Evolutionary conservation across 2,888 invertebrate species (phyloP).

Genomic region (Macropis europaea): DNA sequence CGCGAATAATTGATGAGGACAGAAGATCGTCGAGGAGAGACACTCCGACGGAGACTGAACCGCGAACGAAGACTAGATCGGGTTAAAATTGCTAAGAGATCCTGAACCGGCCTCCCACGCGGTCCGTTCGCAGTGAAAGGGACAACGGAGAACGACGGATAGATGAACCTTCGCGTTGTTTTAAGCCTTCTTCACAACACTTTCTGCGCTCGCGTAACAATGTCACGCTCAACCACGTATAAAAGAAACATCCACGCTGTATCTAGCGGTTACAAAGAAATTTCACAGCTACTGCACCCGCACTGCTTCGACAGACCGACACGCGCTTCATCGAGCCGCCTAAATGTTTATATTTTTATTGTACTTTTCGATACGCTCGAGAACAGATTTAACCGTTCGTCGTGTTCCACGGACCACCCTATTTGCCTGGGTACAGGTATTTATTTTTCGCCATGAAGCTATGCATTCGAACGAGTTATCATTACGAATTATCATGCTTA

Average conservation of each 20-base stretch:
- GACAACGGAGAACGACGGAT: slow-evolving; percentile 65
- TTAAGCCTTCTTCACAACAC: slow-evolving; percentile 56
- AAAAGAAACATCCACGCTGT: not conserved
- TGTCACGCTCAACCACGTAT: slow-evolving; percentile 16
- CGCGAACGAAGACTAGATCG: slow-evolving; percentile 64
- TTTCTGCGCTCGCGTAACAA: slow-evolving; percentile 26
- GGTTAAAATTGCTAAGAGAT: slow-evolving; percentile 69
- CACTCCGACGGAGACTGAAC: slow-evolving; percentile 57
- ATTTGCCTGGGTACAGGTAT: too few species aligned
- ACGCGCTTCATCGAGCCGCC: too few species aligned
- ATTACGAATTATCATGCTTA: too few species aligned
- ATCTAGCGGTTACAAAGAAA: too few species aligned
- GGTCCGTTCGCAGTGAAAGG: slow-evolving; percentile 70
- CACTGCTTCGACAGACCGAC: too few species aligned
- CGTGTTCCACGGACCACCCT: too few species aligned
- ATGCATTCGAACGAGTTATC: too few species aligned
- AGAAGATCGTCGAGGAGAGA: slow-evolving; percentile 41
- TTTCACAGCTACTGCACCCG: too few species aligned
- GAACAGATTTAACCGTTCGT: too few species aligned
- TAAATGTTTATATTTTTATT: too few species aligned
- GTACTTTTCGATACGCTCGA: too few species aligned
- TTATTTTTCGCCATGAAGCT: too few species aligned
- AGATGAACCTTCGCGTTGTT: slow-evolving; percentile 60
- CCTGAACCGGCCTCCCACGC: slow-evolving; percentile 70
- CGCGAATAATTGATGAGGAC: not conserved